Evolutionary conservation across 2,888 invertebrate species (phyloP), one percentile per base, ranked within the genome.

Genomic region (Chironomus tentans): DNA sequence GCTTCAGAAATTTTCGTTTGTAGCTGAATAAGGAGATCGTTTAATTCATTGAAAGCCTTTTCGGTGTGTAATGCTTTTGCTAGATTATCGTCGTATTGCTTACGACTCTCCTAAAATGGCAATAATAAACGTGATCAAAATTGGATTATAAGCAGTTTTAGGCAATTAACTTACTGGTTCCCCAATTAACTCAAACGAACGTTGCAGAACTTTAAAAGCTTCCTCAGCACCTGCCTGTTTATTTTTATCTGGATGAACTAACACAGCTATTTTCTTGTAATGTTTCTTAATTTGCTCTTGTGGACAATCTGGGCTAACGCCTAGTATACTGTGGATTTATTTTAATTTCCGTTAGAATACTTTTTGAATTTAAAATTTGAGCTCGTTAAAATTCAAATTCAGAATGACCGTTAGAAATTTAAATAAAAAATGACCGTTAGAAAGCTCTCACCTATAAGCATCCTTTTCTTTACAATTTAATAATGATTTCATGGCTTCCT

Each of bases 241-340:
- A 84, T 97, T 97, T 85, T 97, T 97, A 82, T 97, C 97, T 0
- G 97, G 97, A 85, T 97, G 97, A 50, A 97, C 97, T 56, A 97
- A 87, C 80, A 97, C 93, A 7, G 96, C 97, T 83, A 97, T 96
- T 80, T 93, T 89, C 81, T 95, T 92, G 84, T 97, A 97, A 86
- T 97, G 96, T 80, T 93, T 91, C 82, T 95, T 94, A 80, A 98
- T 95, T 81, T 97, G 96, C 79, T 97, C 96, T 82, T 97, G 97
- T 13, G 92, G 89, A 82, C 95, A 95, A 77, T 92, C 91, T 70
- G 91, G 90, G 70, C 92, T 91, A 3, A 98, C 93, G 48, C 97
- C 95, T 79, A 95, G 85, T 84, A 95, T 94, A 84, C 93, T 92
- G 10, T 10, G 10, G 4, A 38, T 10, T 38, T 38, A 10, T 10